Evolutionary conservation across 2,888 invertebrate species (phyloP).

Genomic region (Glyphotaelius pellucidus): DNA sequence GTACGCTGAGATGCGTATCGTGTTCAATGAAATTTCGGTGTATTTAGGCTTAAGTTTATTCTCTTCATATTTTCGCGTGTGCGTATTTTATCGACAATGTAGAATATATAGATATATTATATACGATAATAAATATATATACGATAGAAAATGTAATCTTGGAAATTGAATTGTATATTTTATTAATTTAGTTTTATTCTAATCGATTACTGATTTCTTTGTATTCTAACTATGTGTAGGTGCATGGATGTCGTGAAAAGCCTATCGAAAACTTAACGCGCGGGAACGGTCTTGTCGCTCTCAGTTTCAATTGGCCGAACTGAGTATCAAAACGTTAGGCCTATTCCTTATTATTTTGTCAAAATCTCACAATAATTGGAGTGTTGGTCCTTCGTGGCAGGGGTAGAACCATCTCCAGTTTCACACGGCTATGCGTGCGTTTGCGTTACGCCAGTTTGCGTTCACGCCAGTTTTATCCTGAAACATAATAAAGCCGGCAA

Average conservation of each 20-base stretch:
- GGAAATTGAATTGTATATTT: not conserved
- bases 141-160: too few relatives aligned
- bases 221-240: too few relatives aligned
- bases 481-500: not conserved
- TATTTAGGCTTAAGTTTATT: not conserved
- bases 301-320: too few relatives aligned
- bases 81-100: too few relatives aligned
- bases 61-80: not conserved
- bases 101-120: too few relatives aligned
- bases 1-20: not conserved
- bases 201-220: not conserved
- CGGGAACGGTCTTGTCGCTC: too few relatives aligned
- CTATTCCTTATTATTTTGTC: too few relatives aligned
- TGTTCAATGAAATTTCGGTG: not conserved
- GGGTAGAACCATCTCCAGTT: conserved; percentile 45
- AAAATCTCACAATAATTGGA: conserved; percentile 10
- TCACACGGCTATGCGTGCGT: conserved; percentile 52
- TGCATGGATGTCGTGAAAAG: too few relatives aligned
- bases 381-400: not conserved
- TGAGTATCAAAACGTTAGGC: too few relatives aligned
- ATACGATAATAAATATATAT: too few relatives aligned
- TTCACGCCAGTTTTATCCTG: conserved; percentile 39
- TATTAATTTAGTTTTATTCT: not conserved
- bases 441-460: conserved; percentile 41
- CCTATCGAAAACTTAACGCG: too few relatives aligned